phyloP scores from a whole-genome alignment of 2,113 vertebrate species.

The Psilopsiagon aurifrons region DNA sequence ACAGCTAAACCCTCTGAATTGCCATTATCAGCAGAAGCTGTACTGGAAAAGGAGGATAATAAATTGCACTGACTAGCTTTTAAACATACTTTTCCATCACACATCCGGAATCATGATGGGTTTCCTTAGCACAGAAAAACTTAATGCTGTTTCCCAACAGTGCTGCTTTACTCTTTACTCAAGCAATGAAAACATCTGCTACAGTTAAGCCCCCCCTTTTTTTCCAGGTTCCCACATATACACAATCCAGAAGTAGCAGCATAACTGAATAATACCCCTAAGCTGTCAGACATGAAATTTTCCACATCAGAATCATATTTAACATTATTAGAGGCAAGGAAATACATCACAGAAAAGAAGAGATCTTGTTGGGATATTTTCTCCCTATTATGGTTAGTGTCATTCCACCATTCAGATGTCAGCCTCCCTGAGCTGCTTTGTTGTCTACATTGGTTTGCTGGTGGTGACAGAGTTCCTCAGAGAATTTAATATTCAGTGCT shows the following conservation, averaged over 20 bases:
- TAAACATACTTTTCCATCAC: not conserved
- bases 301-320: not conserved
- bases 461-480: not conserved
- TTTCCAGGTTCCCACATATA: not conserved
- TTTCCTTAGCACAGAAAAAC: not conserved
- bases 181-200: not conserved
- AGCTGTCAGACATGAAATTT: fast-evolving
- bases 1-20: not conserved
- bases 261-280: not conserved
- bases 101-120: not conserved
- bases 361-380: not conserved
- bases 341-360: not conserved
- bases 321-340: not conserved
- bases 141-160: not conserved
- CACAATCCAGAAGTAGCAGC: not conserved
- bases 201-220: not conserved
- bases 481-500: not conserved
- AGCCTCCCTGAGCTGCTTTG: not conserved
- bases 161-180: not conserved
- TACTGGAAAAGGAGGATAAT: not conserved
- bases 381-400: not conserved
- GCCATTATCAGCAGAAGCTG: not conserved
- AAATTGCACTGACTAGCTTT: not conserved
- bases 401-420: not conserved
- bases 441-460: not conserved